A percentile compares a stretch with the other conserved stretches of the same genome.
Conservation (phyloP, 2,888 invertebrate species). For the Zaprionus obscuricornis region DNA sequence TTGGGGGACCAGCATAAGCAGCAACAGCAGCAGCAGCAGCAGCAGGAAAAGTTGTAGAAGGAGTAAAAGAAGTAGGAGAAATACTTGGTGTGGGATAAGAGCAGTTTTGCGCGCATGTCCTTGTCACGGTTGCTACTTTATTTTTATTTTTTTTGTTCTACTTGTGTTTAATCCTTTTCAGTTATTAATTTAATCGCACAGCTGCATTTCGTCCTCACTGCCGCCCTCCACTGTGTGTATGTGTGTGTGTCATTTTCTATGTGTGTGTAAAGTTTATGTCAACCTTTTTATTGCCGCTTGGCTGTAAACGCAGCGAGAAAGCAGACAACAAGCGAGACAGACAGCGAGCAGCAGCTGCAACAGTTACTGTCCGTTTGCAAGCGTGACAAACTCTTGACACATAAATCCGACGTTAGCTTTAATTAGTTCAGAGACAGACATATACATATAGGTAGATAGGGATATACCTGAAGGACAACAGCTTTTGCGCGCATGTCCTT, state of each 20-base stretch:
- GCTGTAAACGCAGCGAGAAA: not conserved
- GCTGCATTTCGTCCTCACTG: constrained; percentile 62
- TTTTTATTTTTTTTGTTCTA: too few species aligned
- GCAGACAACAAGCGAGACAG: too few species aligned
- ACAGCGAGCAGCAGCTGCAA: too few species aligned
- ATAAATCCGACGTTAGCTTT: constrained; percentile 63
- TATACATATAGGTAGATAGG: too few species aligned
- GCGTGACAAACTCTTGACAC: constrained; percentile 61
- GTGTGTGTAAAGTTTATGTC: constrained; percentile 37
- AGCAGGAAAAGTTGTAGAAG: too few species aligned
- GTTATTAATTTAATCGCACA: constrained; percentile 78
- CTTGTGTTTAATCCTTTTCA: constrained; percentile 75
- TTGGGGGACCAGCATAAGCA: constrained; percentile 2
- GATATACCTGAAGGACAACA: too few species aligned
- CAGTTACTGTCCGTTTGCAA: constrained; percentile 20
- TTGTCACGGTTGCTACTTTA: constrained; percentile 64
- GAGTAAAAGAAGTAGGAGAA: too few species aligned
- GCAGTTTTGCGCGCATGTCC: constrained; percentile 60
- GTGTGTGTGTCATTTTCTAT: not conserved
- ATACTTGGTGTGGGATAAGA: too few species aligned
- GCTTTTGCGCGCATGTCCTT: too few species aligned
- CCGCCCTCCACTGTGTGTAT: not conserved
- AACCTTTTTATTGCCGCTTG: constrained; percentile 35
- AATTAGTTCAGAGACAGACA: constrained; percentile 64
- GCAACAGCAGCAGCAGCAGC: constrained; percentile 19